Percentiles rank a stretch among this genome's conserved stretches.
phyloP scores from a whole-genome alignment of 1,140 invertebrate species.

The Araneus ventricosus region DNA sequence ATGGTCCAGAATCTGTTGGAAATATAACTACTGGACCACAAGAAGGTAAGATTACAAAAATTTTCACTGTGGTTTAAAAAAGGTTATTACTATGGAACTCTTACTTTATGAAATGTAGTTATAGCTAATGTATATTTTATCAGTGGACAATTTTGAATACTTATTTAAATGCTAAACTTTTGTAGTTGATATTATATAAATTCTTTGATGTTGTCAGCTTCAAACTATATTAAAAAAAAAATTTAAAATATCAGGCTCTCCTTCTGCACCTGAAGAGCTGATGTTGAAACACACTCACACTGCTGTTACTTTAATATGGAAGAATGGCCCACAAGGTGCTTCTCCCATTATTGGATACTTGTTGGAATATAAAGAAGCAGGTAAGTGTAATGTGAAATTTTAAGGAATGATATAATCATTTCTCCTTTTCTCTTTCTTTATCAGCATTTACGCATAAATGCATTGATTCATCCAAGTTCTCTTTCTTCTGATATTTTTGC shows the following conservation, averaged over 20 bases:
- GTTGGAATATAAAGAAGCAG: constrained; percentile 85
- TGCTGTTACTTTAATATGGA: constrained; percentile 92
- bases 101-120: background rate
- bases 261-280: constrained; percentile 87
- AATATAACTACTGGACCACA: constrained; percentile 97
- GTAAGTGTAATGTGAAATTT: constrained; percentile 64
- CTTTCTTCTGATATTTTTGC: too few relatives aligned
- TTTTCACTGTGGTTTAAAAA: background rate
- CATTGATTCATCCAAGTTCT: background rate
- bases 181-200: too few relatives aligned
- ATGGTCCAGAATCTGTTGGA: constrained; percentile 86
- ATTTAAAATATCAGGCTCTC: constrained; percentile 85
- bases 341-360: constrained; percentile 94
- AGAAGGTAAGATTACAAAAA: constrained; percentile 78
- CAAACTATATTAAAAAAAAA: background rate
- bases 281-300: constrained; percentile 88
- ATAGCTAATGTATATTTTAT: background rate
- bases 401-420: background rate
- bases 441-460: too few relatives aligned
- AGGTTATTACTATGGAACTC: background rate
- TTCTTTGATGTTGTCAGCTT: too few relatives aligned
- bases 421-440: too few relatives aligned
- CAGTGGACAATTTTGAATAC: background rate
- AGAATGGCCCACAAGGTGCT: constrained; percentile 90
- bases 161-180: constrained; percentile 33